Evolutionary conservation across 1,140 invertebrate species (phyloP), one percentile per base, ranked within the genome.

Genomic region (Cheumatopsyche charites): DNA sequence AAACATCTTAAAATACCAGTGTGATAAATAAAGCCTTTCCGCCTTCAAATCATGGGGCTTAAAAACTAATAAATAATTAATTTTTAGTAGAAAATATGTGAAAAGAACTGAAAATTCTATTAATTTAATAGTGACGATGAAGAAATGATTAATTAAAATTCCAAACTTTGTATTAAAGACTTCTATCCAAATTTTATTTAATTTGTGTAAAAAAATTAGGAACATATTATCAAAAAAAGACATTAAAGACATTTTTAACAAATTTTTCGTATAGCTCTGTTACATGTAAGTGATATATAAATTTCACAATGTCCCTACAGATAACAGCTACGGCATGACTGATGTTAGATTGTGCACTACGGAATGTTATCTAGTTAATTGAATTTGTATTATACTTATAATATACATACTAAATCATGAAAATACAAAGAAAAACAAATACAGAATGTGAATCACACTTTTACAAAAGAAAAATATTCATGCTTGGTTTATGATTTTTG

Each of bases 381-480:
- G 42, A 74, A 74, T 74, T 74, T 66, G 55, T 58, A 58, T 58
- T 58, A 58, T 58, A 58, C 25, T 25, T 58, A 58, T 58, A 58
- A 52, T 17, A 52, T 7, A 52, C 15, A 52, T 17, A 52, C 15
- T 52, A 52, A 52, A 17, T 17, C 47, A 52, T 52, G 19, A 17
- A 7, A 52, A 36, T 36, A 36, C 29, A 36, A 36, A 82, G 80
- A 82, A 81, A 83, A 80, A 83, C 82, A 83, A 82, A 83, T 78
- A 82, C 82, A 83, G 81, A 77, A 78, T 82, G 82, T 83, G 82
- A 82, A 82, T 83, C 19, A 52, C 19, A 52, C 47, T 52, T 19
- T 9, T 17, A 45, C 2, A n/a, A 45, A 12, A 45, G 82, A 80
- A 82, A 82, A 82, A 80, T 81, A 81, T 58, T 21, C 23, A 15